phyloP scores from a whole-genome alignment of 2,113 vertebrate species.

The Ptychochromis oligacanthus region DNA sequence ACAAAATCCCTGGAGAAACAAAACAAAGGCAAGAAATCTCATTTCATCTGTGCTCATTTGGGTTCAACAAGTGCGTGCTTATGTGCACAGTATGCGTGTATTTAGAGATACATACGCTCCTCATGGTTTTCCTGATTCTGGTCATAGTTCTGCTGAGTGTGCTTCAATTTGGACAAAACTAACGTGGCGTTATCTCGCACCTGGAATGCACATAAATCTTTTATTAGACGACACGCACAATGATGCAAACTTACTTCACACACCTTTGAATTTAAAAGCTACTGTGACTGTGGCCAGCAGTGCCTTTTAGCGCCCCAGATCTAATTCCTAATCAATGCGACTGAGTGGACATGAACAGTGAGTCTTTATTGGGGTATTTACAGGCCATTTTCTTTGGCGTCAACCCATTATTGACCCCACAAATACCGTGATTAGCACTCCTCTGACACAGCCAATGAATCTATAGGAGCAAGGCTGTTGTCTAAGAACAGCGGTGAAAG shows the following conservation, averaged over 20 bases:
- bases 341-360: slow-evolving; percentile 26
- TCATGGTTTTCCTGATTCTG: slow-evolving; percentile 95
- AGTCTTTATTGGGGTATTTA: slow-evolving; percentile 61
- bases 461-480: slow-evolving; percentile 1
- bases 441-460: slow-evolving; percentile 40
- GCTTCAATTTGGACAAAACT: slow-evolving; percentile 88
- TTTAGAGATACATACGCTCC: slow-evolving; percentile 85
- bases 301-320: slow-evolving; percentile 13
- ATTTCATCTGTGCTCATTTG: neutral
- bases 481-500: slow-evolving; percentile 16
- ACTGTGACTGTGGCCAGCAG: slow-evolving; percentile 32
- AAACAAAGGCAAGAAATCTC: slow-evolving; percentile 29
- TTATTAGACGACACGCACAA: slow-evolving; percentile 13
- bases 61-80: slow-evolving; percentile 16
- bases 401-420: slow-evolving; percentile 51
- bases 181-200: slow-evolving; percentile 93
- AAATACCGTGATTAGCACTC: slow-evolving; percentile 62
- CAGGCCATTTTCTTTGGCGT: slow-evolving; percentile 43
- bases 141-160: slow-evolving; percentile 92
- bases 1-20: slow-evolving; percentile 27
- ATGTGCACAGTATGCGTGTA: neutral
- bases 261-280: slow-evolving; percentile 4
- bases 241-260: neutral
- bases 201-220: slow-evolving; percentile 77
- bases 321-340: slow-evolving; percentile 63